phyloP scores from a whole-genome alignment of 2,113 vertebrate species.

The Brevimyrus niger region DNA sequence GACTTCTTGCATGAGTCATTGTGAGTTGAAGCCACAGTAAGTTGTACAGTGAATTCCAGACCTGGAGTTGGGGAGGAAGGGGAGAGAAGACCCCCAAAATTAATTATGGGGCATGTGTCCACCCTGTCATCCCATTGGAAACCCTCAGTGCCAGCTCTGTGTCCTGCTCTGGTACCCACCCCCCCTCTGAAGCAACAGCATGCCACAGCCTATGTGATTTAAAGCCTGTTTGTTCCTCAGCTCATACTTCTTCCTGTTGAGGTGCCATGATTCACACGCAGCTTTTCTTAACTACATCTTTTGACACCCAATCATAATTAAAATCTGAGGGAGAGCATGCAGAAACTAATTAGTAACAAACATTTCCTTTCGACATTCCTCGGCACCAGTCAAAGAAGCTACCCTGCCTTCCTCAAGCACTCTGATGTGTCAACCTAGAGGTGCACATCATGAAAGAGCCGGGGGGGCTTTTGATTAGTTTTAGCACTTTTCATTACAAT shows the following conservation, averaged over 20 bases:
- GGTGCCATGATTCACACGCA: conserved; percentile 47
- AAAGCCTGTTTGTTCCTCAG: conserved; percentile 19
- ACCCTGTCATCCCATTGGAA: not conserved
- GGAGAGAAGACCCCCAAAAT: not conserved
- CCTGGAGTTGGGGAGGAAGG: not conserved
- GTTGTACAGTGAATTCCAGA: not conserved
- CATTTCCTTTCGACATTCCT: conserved; percentile 24
- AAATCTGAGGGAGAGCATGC: conserved; percentile 50
- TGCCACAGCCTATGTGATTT: not conserved
- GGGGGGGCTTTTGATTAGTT: conserved; percentile 18
- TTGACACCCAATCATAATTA: conserved; percentile 60
- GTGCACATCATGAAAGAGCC: not conserved
- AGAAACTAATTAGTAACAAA: conserved; percentile 51
- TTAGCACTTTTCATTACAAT: conserved; percentile 38
- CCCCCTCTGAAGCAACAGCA: not conserved
- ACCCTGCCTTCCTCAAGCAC: conserved; percentile 24
- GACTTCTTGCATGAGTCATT: not conserved
- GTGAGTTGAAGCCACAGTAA: not conserved
- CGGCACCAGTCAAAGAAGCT: conserved; percentile 13
- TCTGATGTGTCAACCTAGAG: conserved; percentile 23
- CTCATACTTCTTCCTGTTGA: conserved; percentile 32
- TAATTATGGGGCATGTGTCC: not conserved
- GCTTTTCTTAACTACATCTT: conserved; percentile 49
- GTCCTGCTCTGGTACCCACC: not conserved
- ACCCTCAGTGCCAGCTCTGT: not conserved